Conservation (phyloP, 2,113 vertebrate genomes). For the Pogonocichla stellata region DNA sequence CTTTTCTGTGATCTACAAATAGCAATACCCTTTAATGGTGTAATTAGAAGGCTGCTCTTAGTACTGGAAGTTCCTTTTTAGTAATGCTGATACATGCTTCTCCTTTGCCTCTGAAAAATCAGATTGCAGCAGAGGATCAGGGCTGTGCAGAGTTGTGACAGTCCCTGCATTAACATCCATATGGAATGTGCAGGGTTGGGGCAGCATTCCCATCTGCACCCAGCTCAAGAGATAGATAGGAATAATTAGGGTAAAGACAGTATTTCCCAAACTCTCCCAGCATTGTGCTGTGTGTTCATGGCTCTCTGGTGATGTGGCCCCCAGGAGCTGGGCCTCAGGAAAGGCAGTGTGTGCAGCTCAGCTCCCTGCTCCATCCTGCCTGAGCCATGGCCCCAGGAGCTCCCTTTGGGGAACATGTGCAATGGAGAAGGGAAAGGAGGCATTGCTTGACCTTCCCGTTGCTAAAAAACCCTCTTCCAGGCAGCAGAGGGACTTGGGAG, state of each 20-base stretch:
- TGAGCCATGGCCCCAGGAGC: background rate
- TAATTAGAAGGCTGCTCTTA: constrained; percentile 41
- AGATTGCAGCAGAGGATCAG: background rate
- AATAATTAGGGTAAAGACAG: background rate
- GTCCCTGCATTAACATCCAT: background rate
- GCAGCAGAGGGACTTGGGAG: background rate
- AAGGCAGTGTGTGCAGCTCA: background rate
- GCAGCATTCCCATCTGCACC: background rate
- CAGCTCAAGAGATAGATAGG: background rate
- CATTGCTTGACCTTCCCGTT: background rate
- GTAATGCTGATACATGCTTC: background rate
- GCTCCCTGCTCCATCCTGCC: background rate
- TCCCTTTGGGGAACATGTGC: background rate
- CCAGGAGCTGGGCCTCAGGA: background rate
- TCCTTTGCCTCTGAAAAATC: background rate
- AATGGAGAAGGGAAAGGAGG: background rate
- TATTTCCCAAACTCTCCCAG: background rate
- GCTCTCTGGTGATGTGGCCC: background rate
- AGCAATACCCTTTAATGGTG: constrained; percentile 38
- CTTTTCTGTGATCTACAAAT: constrained; percentile 54
- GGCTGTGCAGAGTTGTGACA: background rate
- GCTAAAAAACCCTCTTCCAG: background rate
- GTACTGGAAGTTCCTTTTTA: constrained; percentile 20
- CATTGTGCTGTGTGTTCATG: background rate
- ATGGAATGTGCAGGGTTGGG: background rate